Conservation (phyloP, 2,888 invertebrate species). For the Eupithecia inturbata region DNA sequence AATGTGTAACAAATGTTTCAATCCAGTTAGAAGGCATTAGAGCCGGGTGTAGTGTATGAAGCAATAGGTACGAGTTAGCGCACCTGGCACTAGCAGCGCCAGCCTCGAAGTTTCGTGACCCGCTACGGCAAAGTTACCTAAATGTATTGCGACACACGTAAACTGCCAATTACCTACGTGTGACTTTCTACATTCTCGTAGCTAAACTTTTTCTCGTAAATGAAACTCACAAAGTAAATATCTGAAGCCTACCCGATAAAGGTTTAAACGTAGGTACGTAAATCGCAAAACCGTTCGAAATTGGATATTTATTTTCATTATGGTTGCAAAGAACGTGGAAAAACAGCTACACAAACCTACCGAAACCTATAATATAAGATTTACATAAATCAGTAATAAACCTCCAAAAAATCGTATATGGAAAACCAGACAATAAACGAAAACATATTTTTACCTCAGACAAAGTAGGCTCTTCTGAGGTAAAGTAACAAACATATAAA, state of each 20-base stretch:
- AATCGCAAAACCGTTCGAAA: not conserved
- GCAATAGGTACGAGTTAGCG: slow-evolving; percentile 53
- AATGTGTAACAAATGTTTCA: slow-evolving; percentile 42
- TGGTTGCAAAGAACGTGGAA: not conserved
- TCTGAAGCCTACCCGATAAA: not conserved
- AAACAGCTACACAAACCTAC: not conserved
- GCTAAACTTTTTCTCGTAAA: slow-evolving; percentile 1
- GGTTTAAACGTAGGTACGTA: not conserved
- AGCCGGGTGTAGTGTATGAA: slow-evolving; percentile 50
- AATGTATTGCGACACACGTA: slow-evolving; percentile 58
- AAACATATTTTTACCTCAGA: slow-evolving; percentile 3
- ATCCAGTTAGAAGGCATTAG: slow-evolving; percentile 36
- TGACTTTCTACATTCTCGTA: slow-evolving; percentile 19
- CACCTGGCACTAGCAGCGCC: slow-evolving; percentile 64
- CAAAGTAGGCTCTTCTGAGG: not conserved
- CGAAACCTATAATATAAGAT: not conserved
- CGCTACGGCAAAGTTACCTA: slow-evolving; percentile 56
- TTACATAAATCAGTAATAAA: slow-evolving; percentile 1
- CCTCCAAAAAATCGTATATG: not conserved
- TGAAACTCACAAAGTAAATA: slow-evolving; percentile 13
- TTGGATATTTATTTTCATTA: not conserved
- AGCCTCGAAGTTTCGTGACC: slow-evolving; percentile 64
- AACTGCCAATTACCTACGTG: slow-evolving; percentile 39
- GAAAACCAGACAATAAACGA: not conserved
- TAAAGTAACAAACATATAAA: slow-evolving; percentile 4